Evolutionary conservation across 2,797 vertebrate genomes (phyloP).

Genomic region (Characodon lateralis): DNA sequence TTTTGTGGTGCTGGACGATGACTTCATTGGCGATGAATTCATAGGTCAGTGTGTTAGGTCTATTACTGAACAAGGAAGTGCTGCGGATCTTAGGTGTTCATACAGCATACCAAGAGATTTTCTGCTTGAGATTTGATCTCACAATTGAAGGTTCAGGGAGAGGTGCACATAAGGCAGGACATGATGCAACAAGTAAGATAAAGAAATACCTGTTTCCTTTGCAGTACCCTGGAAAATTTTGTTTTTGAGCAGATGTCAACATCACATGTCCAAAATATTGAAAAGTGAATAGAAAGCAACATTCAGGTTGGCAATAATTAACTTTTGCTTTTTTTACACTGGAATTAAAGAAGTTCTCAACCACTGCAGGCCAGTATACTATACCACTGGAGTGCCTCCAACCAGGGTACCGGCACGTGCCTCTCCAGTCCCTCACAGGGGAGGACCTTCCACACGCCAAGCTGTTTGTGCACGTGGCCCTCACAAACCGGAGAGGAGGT

Average conservation of each 20-base stretch:
- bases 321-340: background rate
- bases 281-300: background rate
- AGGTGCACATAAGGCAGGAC: background rate
- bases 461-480: slow-evolving; percentile 93
- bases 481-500: slow-evolving; percentile 93
- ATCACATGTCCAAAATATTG: background rate
- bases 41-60: slow-evolving; percentile 78
- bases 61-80: background rate
- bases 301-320: background rate
- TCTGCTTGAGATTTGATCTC: background rate
- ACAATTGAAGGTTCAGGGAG: background rate
- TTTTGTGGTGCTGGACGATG: slow-evolving; percentile 93
- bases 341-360: background rate
- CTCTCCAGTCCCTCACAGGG: slow-evolving; percentile 90
- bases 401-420: slow-evolving; percentile 90
- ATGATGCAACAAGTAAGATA: background rate
- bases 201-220: background rate
- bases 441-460: slow-evolving; percentile 88
- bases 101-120: background rate
- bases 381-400: slow-evolving; percentile 95
- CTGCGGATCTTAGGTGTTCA: background rate
- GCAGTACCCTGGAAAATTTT: background rate
- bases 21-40: slow-evolving; percentile 96
- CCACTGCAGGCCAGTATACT: slow-evolving; percentile 86
- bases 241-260: background rate